phyloP scores from a whole-genome alignment of 2,888 invertebrate species.

The Branchipolynoe longqiensis region DNA sequence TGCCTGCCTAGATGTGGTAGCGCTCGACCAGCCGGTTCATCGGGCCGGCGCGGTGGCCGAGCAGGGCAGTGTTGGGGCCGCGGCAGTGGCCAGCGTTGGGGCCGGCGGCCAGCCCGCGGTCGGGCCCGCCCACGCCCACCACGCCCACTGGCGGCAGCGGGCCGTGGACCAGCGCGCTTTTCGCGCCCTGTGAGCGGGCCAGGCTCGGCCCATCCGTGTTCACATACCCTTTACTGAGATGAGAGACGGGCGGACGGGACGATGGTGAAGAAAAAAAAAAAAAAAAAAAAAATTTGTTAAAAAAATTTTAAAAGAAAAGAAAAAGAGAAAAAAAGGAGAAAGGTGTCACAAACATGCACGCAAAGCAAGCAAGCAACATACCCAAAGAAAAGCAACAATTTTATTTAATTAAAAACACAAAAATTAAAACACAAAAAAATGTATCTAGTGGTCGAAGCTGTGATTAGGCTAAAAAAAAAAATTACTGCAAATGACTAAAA shows the following conservation, averaged over 20 bases:
- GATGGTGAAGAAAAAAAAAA: no score
- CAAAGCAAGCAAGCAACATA: conserved; percentile 8
- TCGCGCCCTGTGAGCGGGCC: background rate
- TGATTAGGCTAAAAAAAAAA: no score
- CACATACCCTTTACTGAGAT: background rate
- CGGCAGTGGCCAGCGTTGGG: background rate
- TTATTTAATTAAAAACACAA: no score
- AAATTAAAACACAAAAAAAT: no score
- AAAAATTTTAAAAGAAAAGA: no score
- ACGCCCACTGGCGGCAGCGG: background rate
- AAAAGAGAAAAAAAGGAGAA: background rate
- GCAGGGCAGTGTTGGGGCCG: conserved; percentile 28
- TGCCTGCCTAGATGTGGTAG: no score
- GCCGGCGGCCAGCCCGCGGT: background rate
- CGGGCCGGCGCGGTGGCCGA: background rate
- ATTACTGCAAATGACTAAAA: background rate
- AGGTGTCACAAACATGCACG: conserved; percentile 20
- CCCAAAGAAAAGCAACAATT: no score
- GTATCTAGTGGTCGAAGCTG: no score
- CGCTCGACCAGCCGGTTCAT: background rate
- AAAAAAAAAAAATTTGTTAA: no score
- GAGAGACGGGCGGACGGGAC: no score
- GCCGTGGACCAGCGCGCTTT: no score
- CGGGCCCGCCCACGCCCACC: background rate
- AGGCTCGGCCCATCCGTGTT: background rate